These are phyloP conservation scores for Cyclophora albipunctata DNA, from an alignment of 2,888 invertebrate species.

Conservation along the genomic window DNA sequence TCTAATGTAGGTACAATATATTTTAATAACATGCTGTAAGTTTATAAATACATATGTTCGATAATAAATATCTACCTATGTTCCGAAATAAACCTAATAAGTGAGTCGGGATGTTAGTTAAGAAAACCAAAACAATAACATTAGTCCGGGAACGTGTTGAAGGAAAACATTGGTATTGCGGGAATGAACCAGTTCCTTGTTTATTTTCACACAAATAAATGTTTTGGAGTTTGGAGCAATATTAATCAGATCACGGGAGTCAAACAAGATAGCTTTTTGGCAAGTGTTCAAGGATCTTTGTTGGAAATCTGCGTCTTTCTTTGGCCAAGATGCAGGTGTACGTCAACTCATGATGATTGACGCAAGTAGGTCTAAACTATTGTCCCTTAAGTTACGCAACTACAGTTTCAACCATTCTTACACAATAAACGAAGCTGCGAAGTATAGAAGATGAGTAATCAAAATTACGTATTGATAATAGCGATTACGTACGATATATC, in stretches of 20 bases:
- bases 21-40: too few species aligned
- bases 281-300: constrained; percentile 63
- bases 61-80: too few species aligned
- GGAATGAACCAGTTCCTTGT: constrained; percentile 29
- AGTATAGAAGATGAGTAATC: too few species aligned
- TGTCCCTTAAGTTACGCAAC: too few species aligned
- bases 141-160: background rate
- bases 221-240: constrained; percentile 30
- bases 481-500: too few species aligned
- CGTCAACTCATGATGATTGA: constrained; percentile 46
- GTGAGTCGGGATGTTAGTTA: background rate
- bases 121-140: background rate
- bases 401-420: background rate
- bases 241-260: constrained; percentile 45
- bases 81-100: too few species aligned
- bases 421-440: background rate
- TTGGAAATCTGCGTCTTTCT: constrained; percentile 66
- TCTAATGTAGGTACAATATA: too few species aligned
- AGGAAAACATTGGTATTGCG: constrained; percentile 11
- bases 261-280: constrained; percentile 51
- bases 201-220: constrained; percentile 46
- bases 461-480: too few species aligned
- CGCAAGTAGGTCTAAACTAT: constrained; percentile 26
- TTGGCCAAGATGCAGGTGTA: constrained; percentile 49
- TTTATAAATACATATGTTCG: too few species aligned